A percentile compares a stretch with the other conserved stretches of the same genome.
Conservation (phyloP, 1,140 invertebrate species). For the Neoseiulus cucumeris region DNA sequence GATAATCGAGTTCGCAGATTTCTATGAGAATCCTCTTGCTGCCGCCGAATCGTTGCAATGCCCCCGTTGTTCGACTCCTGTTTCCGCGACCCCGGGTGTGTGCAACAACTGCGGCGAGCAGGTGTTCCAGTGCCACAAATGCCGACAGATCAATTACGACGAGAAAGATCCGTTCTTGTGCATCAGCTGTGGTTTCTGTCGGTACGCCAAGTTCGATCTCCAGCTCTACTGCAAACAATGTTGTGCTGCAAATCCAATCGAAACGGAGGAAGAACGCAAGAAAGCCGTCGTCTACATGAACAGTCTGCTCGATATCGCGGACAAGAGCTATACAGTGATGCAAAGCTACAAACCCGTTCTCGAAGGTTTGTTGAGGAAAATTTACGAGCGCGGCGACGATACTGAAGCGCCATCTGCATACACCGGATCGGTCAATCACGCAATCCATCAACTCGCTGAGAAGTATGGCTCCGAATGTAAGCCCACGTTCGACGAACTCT, state of each 20-base stretch:
- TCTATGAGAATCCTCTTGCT: constrained; percentile 69
- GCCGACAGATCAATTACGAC: constrained; percentile 87
- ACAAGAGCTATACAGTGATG: constrained; percentile 33
- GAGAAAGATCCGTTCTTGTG: constrained; percentile 97
- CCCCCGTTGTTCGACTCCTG: constrained; percentile 80
- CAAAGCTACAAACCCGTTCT: constrained; percentile 61
- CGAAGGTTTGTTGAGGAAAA: constrained; percentile 56
- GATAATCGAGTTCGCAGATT: constrained; percentile 97
- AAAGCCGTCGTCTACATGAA: constrained; percentile 82
- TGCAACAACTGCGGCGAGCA: constrained; percentile 96
- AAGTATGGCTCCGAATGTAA: constrained; percentile 88
- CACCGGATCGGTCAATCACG: constrained; percentile 33
- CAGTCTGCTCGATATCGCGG: constrained; percentile 71
- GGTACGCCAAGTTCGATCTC: constrained; percentile 97
- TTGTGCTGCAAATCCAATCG: constrained; percentile 87
- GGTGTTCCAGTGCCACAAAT: constrained; percentile 67
- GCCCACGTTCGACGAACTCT: constrained; percentile 80
- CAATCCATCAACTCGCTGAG: constrained; percentile 46
- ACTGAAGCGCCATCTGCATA: constrained; percentile 23
- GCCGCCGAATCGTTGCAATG: constrained; percentile 79
- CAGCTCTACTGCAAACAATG: constrained; percentile 69
- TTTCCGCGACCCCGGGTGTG: constrained; percentile 88
- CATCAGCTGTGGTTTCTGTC: constrained; percentile 95
- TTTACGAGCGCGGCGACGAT: constrained; percentile 40
- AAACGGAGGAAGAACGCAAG: constrained; percentile 86